Percentiles rank a stretch among this genome's conserved stretches.
phyloP scores from a whole-genome alignment of 2,113 vertebrate species.

The Lycaon pictus region DNA sequence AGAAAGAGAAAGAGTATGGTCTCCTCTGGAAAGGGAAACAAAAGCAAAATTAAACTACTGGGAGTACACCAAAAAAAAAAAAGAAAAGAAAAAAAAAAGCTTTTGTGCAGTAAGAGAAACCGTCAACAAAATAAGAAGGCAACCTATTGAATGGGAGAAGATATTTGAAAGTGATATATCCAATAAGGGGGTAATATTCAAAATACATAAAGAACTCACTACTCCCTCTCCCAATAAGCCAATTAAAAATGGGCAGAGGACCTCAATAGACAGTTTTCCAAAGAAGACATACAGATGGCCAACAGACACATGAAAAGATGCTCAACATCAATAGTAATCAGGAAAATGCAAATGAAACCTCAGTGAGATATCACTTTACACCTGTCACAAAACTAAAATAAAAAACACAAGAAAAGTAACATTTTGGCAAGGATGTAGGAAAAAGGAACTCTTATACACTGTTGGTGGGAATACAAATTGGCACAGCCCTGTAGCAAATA shows the following conservation, averaged over 20 bases:
- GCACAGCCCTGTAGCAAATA: not conserved
- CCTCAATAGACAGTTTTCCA: not conserved
- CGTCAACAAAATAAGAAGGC: not conserved
- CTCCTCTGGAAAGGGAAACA: not conserved
- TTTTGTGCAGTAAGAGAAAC: not conserved
- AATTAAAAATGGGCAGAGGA: not conserved
- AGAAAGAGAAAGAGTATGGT: not conserved
- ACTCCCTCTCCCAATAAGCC: not conserved
- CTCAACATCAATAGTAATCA: not conserved
- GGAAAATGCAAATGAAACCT: not conserved
- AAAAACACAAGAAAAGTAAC: not conserved
- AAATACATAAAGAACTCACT: not conserved
- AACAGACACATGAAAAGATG: not conserved
- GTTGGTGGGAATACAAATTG: not conserved
- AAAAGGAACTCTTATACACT: not conserved
- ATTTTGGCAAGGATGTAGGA: not conserved
- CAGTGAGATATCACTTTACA: not conserved
- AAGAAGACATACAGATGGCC: not conserved
- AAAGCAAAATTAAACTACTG: not conserved
- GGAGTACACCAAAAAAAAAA: not conserved
- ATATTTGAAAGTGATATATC: not conserved
- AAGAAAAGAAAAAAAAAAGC: not conserved
- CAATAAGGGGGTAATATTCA: not conserved
- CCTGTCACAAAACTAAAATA: not conserved
- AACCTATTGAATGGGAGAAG: not conserved